A percentile compares a stretch with the other conserved stretches of the same genome.
Evolutionary conservation across 2,888 invertebrate genomes (phyloP).

Genomic region (Villa cingulata): DNA sequence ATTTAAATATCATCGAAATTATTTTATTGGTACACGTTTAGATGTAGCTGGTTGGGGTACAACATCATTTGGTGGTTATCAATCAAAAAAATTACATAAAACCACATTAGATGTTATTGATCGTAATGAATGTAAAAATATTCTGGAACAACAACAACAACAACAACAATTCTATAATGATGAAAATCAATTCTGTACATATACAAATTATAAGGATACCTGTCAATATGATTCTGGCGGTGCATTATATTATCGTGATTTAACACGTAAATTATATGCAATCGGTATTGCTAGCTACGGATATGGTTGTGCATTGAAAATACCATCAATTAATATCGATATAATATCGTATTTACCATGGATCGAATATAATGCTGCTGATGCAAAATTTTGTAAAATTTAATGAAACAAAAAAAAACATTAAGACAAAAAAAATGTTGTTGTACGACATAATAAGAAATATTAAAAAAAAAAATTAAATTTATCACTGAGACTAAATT

Average conservation of each 20-base stretch:
- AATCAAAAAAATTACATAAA: conserved; percentile 38
- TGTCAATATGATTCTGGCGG: conserved; percentile 46
- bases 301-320: conserved; percentile 34
- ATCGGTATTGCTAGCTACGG: conserved; percentile 46
- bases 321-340: background rate
- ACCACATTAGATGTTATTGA: conserved; percentile 38
- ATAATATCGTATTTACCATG: background rate
- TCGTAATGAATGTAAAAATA: conserved; percentile 31
- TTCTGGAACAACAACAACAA: conserved; percentile 18
- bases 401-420: too few species aligned
- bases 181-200: conserved; percentile 38
- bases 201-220: conserved; percentile 36
- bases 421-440: too few species aligned
- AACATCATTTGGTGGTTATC: conserved; percentile 38
- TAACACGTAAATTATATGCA: conserved; percentile 32
- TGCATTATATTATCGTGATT: conserved; percentile 39
- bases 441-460: too few species aligned
- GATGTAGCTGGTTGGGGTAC: conserved; percentile 44
- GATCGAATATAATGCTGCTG: background rate
- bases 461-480: too few species aligned
- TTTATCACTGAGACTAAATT: too few species aligned
- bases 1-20: background rate
- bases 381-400: background rate
- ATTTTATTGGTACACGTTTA: conserved; percentile 11
- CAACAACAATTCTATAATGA: too few species aligned